Conservation (phyloP, 1,140 invertebrate genomes). For the Cryptotermes secundus region DNA sequence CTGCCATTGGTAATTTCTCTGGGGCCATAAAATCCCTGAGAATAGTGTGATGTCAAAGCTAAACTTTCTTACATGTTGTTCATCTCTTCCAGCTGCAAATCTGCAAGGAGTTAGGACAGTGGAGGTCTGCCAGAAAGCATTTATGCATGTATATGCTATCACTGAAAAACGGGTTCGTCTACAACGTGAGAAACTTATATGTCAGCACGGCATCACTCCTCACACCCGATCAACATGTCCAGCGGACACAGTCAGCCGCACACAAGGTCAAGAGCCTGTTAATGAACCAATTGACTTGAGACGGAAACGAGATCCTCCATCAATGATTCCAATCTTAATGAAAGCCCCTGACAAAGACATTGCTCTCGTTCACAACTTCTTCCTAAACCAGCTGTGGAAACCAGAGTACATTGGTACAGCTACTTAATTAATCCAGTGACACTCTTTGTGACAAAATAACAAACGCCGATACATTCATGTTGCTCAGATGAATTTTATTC, state of each 20-base stretch:
- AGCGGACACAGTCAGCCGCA: background rate
- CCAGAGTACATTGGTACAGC: slow-evolving; percentile 51
- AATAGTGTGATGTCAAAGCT: slow-evolving; percentile 23
- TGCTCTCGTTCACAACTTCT: slow-evolving; percentile 55
- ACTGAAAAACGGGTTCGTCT: slow-evolving; percentile 54
- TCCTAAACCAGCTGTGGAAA: slow-evolving; percentile 58
- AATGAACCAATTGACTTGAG: background rate
- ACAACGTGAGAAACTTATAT: slow-evolving; percentile 52
- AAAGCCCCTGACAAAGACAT: slow-evolving; percentile 37
- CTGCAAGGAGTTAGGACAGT: slow-evolving; percentile 42
- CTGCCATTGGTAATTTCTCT: background rate
- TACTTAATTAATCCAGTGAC: slow-evolving; percentile 25
- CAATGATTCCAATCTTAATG: slow-evolving; percentile 31
- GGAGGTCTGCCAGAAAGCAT: slow-evolving; percentile 56
- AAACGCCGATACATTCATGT: background rate
- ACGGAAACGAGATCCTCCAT: background rate
- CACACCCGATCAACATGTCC: background rate
- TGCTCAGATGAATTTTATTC: slow-evolving; percentile 10
- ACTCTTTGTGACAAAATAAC: background rate
- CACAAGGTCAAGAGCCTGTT: background rate
- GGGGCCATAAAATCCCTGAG: background rate
- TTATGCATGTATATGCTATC: slow-evolving; percentile 54
- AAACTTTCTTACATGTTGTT: background rate
- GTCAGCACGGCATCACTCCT: background rate
- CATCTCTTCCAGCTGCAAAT: slow-evolving; percentile 36